phyloP scores from a whole-genome alignment of 2,113 vertebrate genomes.

The Chaetodon trifascialis region DNA sequence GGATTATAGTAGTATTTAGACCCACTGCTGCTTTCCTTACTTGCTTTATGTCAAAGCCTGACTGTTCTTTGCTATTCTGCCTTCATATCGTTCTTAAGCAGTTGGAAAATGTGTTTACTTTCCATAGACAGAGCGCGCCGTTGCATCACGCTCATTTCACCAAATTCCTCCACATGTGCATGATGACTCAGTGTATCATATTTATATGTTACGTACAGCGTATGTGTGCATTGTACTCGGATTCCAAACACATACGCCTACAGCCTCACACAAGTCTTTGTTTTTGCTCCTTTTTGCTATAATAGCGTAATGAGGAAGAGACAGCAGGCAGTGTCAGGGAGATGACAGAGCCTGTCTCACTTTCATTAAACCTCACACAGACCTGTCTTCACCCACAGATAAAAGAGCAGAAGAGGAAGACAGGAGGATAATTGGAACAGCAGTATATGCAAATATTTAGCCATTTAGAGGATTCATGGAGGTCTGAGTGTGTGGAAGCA shows the following conservation, averaged over 20 bases:
- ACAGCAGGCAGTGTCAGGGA: background rate
- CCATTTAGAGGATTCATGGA: constrained; percentile 31
- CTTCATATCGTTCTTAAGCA: too few species aligned
- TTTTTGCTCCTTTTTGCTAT: constrained; percentile 7
- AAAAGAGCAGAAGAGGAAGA: constrained; percentile 45
- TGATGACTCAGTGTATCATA: too few species aligned
- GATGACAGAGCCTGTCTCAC: constrained; percentile 43
- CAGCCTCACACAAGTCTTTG: background rate
- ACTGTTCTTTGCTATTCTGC: background rate
- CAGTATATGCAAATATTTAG: constrained; percentile 47
- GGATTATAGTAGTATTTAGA: too few species aligned
- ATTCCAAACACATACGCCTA: background rate
- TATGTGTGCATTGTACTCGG: background rate
- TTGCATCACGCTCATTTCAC: background rate
- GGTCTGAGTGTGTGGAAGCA: background rate
- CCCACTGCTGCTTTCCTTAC: too few species aligned
- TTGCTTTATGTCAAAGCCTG: too few species aligned
- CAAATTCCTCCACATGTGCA: background rate
- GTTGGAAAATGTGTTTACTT: background rate
- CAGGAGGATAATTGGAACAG: constrained; percentile 48
- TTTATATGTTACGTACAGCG: background rate
- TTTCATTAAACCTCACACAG: constrained; percentile 41
- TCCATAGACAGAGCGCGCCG: background rate
- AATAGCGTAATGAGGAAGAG: constrained; percentile 10
- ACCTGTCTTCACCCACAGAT: constrained; percentile 38